Percentiles rank a stretch among this genome's conserved stretches.
Conservation (phyloP, 2,113 vertebrate genomes). For the Pangasianodon gigas region DNA sequence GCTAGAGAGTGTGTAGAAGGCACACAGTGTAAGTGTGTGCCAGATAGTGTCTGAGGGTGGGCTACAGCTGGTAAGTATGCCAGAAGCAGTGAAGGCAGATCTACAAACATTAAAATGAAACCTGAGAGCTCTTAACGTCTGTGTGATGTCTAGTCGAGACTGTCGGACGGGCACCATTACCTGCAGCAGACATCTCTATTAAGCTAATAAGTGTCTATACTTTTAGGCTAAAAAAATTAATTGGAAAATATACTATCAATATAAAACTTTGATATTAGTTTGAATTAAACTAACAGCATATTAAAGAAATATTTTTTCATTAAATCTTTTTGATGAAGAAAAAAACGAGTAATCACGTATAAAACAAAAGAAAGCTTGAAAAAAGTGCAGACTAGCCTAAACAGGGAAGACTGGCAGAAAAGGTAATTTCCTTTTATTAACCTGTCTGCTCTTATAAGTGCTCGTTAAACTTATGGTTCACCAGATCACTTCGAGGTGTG, state of each 20-base stretch:
- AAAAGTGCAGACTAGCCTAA: slow-evolving; percentile 40
- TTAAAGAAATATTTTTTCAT: background rate
- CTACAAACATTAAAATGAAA: slow-evolving; percentile 73
- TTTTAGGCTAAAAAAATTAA: background rate
- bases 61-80: slow-evolving; percentile 56
- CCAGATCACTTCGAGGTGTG: slow-evolving; percentile 53
- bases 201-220: background rate
- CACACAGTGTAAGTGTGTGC: slow-evolving; percentile 25
- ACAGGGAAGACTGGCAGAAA: slow-evolving; percentile 49
- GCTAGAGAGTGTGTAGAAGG: slow-evolving; percentile 27
- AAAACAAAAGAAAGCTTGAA: slow-evolving; percentile 1
- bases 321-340: background rate
- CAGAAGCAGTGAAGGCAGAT: slow-evolving; percentile 63
- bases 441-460: slow-evolving; percentile 53
- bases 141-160: slow-evolving; percentile 31
- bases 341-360: background rate
- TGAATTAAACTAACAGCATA: background rate
- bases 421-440: slow-evolving; percentile 57
- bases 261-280: background rate
- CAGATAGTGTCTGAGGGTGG: slow-evolving; percentile 32
- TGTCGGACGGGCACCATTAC: slow-evolving; percentile 2
- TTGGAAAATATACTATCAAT: background rate
- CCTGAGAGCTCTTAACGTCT: slow-evolving; percentile 65
- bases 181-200: background rate
- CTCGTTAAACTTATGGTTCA: slow-evolving; percentile 57